Conservation (phyloP, 92 coral and sea anemone genomes). For the Epizoanthus scotinus region DNA sequence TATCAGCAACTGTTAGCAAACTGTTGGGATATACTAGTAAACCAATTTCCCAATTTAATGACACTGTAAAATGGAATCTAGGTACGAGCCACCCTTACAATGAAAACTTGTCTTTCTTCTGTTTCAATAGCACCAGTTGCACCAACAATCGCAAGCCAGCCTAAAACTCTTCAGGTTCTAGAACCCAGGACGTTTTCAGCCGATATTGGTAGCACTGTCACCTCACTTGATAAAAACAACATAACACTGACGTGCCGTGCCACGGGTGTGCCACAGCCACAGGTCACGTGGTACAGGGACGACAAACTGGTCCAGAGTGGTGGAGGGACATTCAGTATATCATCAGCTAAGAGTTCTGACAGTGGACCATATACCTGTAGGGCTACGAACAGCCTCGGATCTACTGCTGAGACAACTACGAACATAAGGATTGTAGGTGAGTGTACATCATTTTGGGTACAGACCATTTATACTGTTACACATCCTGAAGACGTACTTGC, state of each 20-base stretch:
- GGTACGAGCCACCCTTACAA: too few relatives aligned
- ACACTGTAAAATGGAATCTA: too few relatives aligned
- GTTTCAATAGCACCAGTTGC: constrained; percentile 11
- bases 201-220: constrained; percentile 23
- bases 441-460: not conserved
- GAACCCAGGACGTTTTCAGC: constrained; percentile 7
- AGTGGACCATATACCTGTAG: constrained; percentile 20
- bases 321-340: not conserved
- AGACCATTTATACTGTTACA: not conserved
- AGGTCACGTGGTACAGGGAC: constrained; percentile 22
- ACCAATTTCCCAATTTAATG: too few relatives aligned
- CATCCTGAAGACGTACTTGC: too few relatives aligned
- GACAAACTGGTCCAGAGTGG: not conserved
- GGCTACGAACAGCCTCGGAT: constrained; percentile 11
- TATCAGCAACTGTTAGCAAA: too few relatives aligned
- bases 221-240: constrained; percentile 35
- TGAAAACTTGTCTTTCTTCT: too few relatives aligned
- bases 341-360: not conserved
- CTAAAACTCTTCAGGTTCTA: constrained; percentile 1
- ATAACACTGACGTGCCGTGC: constrained; percentile 8
- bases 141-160: constrained; percentile 15
- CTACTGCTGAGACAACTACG: constrained; percentile 9
- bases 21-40: too few relatives aligned
- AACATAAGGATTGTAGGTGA: constrained; percentile 6
- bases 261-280: constrained; percentile 21